Conservation (phyloP, 1,140 invertebrate genomes). For the Cephus cinctus region DNA sequence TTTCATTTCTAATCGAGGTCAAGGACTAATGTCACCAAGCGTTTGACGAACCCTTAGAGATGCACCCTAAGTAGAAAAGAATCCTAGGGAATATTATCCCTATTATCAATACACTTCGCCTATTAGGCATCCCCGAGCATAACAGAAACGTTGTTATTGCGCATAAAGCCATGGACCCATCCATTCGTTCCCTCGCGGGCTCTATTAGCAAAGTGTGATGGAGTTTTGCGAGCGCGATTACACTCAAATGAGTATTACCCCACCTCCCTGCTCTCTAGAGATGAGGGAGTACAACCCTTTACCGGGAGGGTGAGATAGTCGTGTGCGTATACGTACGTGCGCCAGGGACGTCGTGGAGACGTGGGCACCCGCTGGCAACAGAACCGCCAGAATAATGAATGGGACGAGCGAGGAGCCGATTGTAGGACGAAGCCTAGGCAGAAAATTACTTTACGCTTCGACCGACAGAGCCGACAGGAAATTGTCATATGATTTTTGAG, state of each 20-base stretch:
- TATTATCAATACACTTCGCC: constrained; percentile 38
- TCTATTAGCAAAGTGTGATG: constrained; percentile 60
- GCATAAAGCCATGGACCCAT: constrained; percentile 35
- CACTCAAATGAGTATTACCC: constrained; percentile 57
- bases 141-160: constrained; percentile 40
- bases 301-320: too few species aligned
- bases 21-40: too few species aligned
- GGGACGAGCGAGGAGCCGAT: constrained; percentile 6
- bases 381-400: constrained; percentile 1
- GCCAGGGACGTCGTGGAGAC: neutral
- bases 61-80: too few species aligned
- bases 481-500: too few species aligned
- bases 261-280: constrained; percentile 9
- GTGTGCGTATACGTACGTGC: too few species aligned
- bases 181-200: constrained; percentile 43
- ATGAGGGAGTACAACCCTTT: constrained; percentile 10
- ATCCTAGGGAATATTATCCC: too few species aligned
- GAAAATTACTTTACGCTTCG: constrained; percentile 21
- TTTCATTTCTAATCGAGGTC: too few species aligned
- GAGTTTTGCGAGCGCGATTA: constrained; percentile 59
- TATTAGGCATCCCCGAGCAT: constrained; percentile 39
- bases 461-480: constrained; percentile 1
- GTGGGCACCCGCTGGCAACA: too few species aligned
- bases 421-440: constrained; percentile 16
- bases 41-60: too few species aligned